Percentiles rank a stretch among this genome's conserved stretches.
These are phyloP conservation scores for Syngnathoides biaculeatus DNA, from an alignment of 2,113 vertebrate genomes.

Conservation along the genomic window DNA sequence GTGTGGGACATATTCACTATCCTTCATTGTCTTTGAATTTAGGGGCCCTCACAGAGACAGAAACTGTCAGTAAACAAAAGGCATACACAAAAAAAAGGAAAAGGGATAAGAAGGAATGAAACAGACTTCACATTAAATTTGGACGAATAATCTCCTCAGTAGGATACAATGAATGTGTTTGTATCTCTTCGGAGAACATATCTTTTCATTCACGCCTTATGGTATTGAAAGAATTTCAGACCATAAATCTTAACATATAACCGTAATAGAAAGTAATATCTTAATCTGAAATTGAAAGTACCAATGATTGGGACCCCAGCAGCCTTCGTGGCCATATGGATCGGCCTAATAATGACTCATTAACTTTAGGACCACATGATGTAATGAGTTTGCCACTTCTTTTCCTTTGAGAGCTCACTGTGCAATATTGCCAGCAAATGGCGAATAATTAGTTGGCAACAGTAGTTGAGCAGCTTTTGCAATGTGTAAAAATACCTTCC, in stretches of 20 bases:
- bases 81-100: conserved; percentile 48
- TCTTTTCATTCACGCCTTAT: not conserved
- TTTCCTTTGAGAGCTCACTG: not conserved
- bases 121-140: conserved; percentile 71
- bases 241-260: not conserved
- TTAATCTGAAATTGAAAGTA: not conserved
- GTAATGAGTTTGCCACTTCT: not conserved
- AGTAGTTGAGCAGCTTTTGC: not conserved
- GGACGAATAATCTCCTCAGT: conserved; percentile 67
- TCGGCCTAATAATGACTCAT: not conserved
- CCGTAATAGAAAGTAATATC: not conserved
- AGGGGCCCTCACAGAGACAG: conserved; percentile 65
- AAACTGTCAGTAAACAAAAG: conserved; percentile 77
- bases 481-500: not conserved
- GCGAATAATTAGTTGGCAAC: not conserved
- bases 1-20: conserved; percentile 62
- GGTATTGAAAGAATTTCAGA: conserved; percentile 19
- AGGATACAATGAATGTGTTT: conserved; percentile 55
- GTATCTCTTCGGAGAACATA: conserved; percentile 43
- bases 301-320: not conserved
- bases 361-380: not conserved
- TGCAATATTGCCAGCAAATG: not conserved
- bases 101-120: conserved; percentile 63
- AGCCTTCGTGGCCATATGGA: not conserved
- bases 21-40: conserved; percentile 59